Evolutionary conservation across 2,113 vertebrate species (phyloP), one percentile per base, ranked within the genome.

Genomic region (Nycticryphes semicollaris): DNA sequence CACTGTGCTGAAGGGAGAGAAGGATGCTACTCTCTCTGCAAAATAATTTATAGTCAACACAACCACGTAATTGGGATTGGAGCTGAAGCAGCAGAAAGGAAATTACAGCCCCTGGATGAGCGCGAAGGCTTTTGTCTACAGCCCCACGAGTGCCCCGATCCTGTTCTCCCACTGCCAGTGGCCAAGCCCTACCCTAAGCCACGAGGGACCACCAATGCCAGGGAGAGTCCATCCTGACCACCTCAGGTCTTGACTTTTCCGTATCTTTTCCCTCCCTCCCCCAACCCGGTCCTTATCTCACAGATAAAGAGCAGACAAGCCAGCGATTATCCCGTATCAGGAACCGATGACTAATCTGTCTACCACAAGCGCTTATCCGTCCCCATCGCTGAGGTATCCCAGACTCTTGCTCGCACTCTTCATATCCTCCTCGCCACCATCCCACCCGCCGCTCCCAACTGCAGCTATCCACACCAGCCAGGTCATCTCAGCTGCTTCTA

Each of bases 251-350:
- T 56, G 56, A 91, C 75, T 87, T 75, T 87, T 54, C 47, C 4
- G 1, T 57, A 72, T 25, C 47, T 95, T 73, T 30, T 93, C 72
- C 60, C 76, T 94, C 90, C 85, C 59, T 80, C 85, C 89, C 93
- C 85, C 84, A 89, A 30, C 31, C 48, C 28, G 2, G 8, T 68
- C 85, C 87, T 96, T 85, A 96, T 96, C 95, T 87, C 3, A 0
- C 60, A 95, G 95, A 95, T 94, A 93, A 95, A 95, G 57, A 87
- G 90, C 79, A 96, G 94, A 95, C 96, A 95, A 96, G 94, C 79
- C 33, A 75, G 86, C 2, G 93, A 97, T 96, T 96, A 96, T 96
- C 92, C 94, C 66, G 59, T 95, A 95, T 93, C 94, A 92, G 88
- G 95, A 95, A 95, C 92, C 73, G 1, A 92, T 93, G 94, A 94